Evolutionary conservation across 2,888 invertebrate genomes (phyloP), one percentile per base, ranked within the genome.

Genomic region (Heliconius hortense): DNA sequence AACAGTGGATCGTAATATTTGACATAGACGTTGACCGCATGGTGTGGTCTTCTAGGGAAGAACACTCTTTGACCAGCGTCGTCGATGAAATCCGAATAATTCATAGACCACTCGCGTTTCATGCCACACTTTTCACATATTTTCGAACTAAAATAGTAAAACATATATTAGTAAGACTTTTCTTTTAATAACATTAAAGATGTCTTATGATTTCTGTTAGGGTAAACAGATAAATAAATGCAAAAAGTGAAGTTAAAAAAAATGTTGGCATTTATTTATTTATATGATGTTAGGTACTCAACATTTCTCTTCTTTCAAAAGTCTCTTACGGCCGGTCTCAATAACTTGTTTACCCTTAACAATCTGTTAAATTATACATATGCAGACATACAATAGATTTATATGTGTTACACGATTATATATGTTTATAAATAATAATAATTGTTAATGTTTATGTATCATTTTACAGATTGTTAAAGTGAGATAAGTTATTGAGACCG

Each of bases 71-170:
- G 88, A 0, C 94, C 90, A 35, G 90, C 84, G 21, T 86, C 84
- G 77, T 94, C 94, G 1, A 94, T 85, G 78, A 94, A 95, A 0
- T 94, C 91, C 0, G 89, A 85, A 79, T 95, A 95, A 2, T 94
- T 87, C 86, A 95, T 92, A 43, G 92, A 87, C 87, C 93, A 94
- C 2, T 88, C 90, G 13, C 85, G 82, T 77, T 90, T 88, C 95
- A 95, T 94, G 21, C 91, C 92, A 70, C 90, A 83, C 72, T 88
- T 90, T 81, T 94, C 90, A 80, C 95, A 95, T 62, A 95, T 88
- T 80, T 85, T 91, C 0, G 90, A 84, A 8, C 95, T 95, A 82
- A 83, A 82, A 62, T 39, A 26, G 28, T 4, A 39, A 77, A 21
- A 39, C 4, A 24, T 62, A 28, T 21, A 62, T 13, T 18, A 8